phyloP scores from a whole-genome alignment of 1,140 invertebrate species.

The Sinella curviseta region DNA sequence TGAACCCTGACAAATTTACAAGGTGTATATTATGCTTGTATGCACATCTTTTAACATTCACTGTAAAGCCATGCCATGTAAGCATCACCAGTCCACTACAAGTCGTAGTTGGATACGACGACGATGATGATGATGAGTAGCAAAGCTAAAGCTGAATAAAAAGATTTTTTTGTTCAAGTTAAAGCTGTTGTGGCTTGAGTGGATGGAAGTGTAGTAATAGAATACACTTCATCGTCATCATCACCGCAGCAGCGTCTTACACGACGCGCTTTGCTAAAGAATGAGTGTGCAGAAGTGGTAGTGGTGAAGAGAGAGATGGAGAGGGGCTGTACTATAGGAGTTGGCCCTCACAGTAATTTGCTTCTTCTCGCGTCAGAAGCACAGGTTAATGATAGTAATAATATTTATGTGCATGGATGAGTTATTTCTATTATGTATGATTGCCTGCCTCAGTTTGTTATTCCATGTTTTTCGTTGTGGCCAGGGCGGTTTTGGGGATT shows the following conservation, averaged over 20 bases:
- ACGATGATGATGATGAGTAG: not conserved
- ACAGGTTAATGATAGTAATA: conserved; percentile 27
- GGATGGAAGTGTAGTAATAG: not conserved
- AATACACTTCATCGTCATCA: conserved; percentile 12
- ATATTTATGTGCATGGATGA: conserved; percentile 26
- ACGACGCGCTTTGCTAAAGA: not conserved
- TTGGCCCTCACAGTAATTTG: conserved; percentile 26
- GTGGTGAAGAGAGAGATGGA: not conserved
- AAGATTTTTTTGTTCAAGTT: not conserved
- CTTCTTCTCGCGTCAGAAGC: conserved; percentile 25
- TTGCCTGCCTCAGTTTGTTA: conserved; percentile 16
- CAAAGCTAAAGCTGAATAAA: not conserved
- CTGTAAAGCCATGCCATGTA: not conserved
- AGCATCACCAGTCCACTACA: not conserved
- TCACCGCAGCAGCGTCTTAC: not conserved
- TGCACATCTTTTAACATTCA: conserved; percentile 23
- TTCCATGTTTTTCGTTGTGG: not conserved
- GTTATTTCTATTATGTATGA: conserved; percentile 27
- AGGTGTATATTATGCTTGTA: conserved; percentile 27
- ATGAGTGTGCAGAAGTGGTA: not conserved
- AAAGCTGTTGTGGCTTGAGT: not conserved
- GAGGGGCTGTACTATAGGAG: conserved; percentile 11
- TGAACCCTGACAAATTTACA: conserved; percentile 27
- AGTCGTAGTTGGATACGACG: not conserved
- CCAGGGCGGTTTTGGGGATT: not conserved